Conservation (phyloP, 2,797 vertebrate genomes). For the Acanthurus lineatus region DNA sequence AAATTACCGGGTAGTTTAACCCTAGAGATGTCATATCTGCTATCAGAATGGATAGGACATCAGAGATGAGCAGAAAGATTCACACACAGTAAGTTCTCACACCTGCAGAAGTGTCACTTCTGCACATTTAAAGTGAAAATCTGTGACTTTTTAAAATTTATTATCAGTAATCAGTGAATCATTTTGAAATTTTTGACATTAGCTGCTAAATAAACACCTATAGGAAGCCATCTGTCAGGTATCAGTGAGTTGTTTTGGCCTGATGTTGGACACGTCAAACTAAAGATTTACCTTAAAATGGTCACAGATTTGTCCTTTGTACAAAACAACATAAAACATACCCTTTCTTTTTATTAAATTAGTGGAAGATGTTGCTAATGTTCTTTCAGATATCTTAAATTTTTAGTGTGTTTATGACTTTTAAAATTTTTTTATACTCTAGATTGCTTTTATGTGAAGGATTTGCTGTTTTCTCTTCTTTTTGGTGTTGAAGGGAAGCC, state of each 20-base stretch:
- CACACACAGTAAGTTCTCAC: constrained; percentile 5
- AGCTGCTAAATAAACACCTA: not conserved
- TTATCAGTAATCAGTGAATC: constrained; percentile 1
- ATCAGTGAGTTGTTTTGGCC: not conserved
- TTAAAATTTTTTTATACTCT: not conserved
- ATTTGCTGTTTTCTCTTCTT: not conserved
- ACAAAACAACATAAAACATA: too few relatives aligned
- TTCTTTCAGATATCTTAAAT: not conserved
- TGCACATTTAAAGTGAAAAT: constrained; percentile 10
- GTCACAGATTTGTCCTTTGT: not conserved
- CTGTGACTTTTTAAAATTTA: constrained; percentile 16
- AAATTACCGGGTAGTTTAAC: not conserved
- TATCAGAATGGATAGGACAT: not conserved
- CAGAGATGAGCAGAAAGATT: not conserved
- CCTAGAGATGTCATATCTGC: not conserved
- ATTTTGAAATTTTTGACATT: not conserved
- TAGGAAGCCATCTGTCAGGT: not conserved
- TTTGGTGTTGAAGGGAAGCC: too few relatives aligned
- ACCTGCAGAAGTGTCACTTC: constrained; percentile 2
- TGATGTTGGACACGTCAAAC: too few relatives aligned
- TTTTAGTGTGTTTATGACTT: not conserved
- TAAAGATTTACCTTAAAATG: too few relatives aligned
- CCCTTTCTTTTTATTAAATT: not conserved
- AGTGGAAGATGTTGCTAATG: not conserved
- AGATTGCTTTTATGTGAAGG: not conserved